phyloP scores from a whole-genome alignment of 1,140 invertebrate genomes.

The Cheumatopsyche charites region DNA sequence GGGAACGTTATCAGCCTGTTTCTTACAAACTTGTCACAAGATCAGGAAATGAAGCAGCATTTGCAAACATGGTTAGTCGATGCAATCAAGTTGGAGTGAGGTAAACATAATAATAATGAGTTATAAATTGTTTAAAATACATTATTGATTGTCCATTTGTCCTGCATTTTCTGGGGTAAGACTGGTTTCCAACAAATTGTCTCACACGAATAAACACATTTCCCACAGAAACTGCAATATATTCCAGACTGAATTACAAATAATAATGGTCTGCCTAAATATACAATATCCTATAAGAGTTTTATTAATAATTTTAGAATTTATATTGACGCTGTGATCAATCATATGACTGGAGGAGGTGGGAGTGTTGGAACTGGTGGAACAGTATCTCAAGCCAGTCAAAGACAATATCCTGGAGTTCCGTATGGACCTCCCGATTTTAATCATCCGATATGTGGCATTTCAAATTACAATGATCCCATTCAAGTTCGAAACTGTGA shows the following conservation, averaged over 20 bases:
- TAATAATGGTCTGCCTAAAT: too few species aligned
- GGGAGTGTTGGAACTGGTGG: slow-evolving; percentile 63
- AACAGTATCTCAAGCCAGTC: slow-evolving; percentile 59
- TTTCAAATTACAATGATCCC: slow-evolving; percentile 67
- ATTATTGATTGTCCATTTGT: too few species aligned
- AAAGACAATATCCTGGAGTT: slow-evolving; percentile 64
- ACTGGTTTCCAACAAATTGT: background rate
- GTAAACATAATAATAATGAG: slow-evolving; percentile 21
- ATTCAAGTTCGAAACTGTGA: slow-evolving; percentile 74
- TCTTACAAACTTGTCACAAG: slow-evolving; percentile 76
- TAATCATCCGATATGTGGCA: slow-evolving; percentile 58
- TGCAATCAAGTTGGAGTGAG: slow-evolving; percentile 68
- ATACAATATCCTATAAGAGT: too few species aligned
- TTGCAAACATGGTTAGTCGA: slow-evolving; percentile 71
- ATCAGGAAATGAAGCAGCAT: slow-evolving; percentile 71
- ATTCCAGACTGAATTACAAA: too few species aligned
- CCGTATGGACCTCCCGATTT: slow-evolving; percentile 66
- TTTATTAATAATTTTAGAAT: slow-evolving; percentile 71
- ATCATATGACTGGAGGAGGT: slow-evolving; percentile 74
- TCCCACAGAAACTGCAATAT: too few species aligned
- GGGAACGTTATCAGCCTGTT: slow-evolving; percentile 84
- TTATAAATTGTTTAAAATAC: too few species aligned
- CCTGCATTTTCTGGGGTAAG: too few species aligned
- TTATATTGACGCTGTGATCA: slow-evolving; percentile 75
- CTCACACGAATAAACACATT: background rate